phyloP scores from a whole-genome alignment of 2,113 vertebrate species.

The Elaphurus davidianus region DNA sequence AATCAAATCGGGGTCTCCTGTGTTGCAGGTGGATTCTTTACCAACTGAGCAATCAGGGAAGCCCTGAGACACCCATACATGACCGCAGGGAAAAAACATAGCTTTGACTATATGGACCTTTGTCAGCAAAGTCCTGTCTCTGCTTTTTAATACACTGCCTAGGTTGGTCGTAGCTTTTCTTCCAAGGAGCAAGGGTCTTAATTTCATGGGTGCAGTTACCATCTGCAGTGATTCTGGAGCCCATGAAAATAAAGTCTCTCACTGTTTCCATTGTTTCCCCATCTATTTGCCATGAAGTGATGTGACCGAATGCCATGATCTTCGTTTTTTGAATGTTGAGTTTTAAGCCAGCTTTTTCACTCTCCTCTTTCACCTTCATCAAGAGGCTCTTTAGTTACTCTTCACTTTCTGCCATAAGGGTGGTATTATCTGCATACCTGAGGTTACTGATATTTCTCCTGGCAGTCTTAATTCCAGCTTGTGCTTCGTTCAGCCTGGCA shows the following conservation, averaged over 20 bases:
- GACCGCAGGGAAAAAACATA: neutral
- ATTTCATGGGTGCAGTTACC: neutral
- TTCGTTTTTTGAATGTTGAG: neutral
- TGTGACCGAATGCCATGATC: neutral
- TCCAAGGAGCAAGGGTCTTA: neutral
- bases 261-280: neutral
- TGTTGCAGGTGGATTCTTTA: neutral
- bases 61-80: neutral
- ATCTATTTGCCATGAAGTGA: neutral
- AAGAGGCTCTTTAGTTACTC: neutral
- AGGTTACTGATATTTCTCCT: neutral
- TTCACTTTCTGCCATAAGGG: neutral
- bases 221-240: neutral
- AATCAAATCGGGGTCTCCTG: neutral
- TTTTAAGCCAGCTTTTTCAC: neutral
- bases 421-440: neutral
- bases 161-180: neutral
- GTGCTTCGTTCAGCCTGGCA: neutral
- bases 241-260: neutral
- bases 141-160: neutral
- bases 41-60: neutral
- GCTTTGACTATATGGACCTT: neutral
- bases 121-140: neutral
- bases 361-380: neutral
- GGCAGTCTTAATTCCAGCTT: neutral